Evolutionary conservation across 1,140 invertebrate genomes (phyloP).

Genomic region (Vollenhovia emeryi): DNA sequence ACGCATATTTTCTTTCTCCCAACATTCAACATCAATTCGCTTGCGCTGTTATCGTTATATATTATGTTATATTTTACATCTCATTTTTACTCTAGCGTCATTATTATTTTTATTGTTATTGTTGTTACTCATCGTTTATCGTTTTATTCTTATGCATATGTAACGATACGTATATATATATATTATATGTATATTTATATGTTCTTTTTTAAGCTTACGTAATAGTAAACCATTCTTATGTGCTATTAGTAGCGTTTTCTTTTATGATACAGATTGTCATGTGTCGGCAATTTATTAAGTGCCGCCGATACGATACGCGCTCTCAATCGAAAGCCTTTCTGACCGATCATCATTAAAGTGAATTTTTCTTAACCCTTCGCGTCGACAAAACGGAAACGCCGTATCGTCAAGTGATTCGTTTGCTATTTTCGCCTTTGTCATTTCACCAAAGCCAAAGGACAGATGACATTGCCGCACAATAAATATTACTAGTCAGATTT

Average conservation of each 20-base stretch:
- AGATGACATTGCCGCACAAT: not conserved
- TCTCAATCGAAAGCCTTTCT: not conserved
- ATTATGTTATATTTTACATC: slow-evolving; percentile 40
- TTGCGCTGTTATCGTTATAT: slow-evolving; percentile 70
- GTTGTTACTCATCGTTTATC: slow-evolving; percentile 65
- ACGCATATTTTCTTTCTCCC: slow-evolving; percentile 64
- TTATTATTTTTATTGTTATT: slow-evolving; percentile 64
- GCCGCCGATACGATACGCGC: slow-evolving; percentile 42
- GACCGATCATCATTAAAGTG: slow-evolving; percentile 10
- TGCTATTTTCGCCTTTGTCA: not conserved
- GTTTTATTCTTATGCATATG: slow-evolving; percentile 58
- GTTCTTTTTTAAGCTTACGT: slow-evolving; percentile 63
- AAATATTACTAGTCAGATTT: not conserved
- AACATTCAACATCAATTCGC: slow-evolving; percentile 82
- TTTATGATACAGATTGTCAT: slow-evolving; percentile 82
- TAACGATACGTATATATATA: slow-evolving; percentile 25
- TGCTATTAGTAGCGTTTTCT: slow-evolving; percentile 67
- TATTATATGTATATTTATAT: slow-evolving; percentile 63
- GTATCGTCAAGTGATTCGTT: not conserved
- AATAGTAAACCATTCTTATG: slow-evolving; percentile 58
- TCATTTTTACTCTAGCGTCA: slow-evolving; percentile 60
- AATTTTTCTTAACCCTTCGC: not conserved
- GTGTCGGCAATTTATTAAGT: slow-evolving; percentile 71
- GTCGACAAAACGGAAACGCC: not conserved
- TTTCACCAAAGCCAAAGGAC: not conserved